Conservation (phyloP, 2,888 invertebrate species). For the Argyresthia goedartella region DNA sequence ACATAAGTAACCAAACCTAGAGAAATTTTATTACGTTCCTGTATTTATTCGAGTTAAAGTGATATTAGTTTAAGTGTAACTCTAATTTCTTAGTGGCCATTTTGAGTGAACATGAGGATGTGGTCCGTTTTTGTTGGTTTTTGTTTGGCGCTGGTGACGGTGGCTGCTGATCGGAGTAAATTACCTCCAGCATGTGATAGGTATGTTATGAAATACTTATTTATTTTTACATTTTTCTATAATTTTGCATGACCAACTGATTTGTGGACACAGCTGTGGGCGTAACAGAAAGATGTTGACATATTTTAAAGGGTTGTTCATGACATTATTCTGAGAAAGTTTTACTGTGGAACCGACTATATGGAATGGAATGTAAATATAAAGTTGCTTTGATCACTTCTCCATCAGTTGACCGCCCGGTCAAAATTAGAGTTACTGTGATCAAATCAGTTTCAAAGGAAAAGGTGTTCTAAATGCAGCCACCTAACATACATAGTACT, state of each 20-base stretch:
- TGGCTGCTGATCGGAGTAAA: constrained; percentile 43
- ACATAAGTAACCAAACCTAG: constrained; percentile 14
- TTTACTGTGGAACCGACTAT: background rate
- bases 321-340: background rate
- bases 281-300: too few relatives aligned
- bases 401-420: too few relatives aligned
- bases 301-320: background rate
- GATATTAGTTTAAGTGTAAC: constrained; percentile 39
- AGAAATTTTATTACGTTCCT: constrained; percentile 2
- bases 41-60: constrained; percentile 19
- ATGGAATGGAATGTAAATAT: background rate
- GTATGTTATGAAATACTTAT: constrained; percentile 36
- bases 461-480: too few relatives aligned
- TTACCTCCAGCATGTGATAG: constrained; percentile 69
- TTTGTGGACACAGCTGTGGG: background rate
- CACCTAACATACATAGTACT: too few relatives aligned
- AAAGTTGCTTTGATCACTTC: background rate
- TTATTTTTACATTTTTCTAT: constrained; percentile 3
- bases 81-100: constrained; percentile 31
- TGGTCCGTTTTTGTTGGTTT: constrained; percentile 26
- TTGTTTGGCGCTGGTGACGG: constrained; percentile 26
- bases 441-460: too few relatives aligned
- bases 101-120: constrained; percentile 22
- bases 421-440: too few relatives aligned
- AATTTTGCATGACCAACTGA: background rate